Evolutionary conservation across 2,113 vertebrate species (phyloP).

Genomic region (human): GRCh38 chr6:168312501-168313000

Average conservation of each 20-base stretch:
- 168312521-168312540: neutral
- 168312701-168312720: neutral
- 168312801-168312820: rapidly evolving
- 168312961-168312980: neutral
- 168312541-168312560: rapidly evolving
- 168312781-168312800: neutral
- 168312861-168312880: rapidly evolving
- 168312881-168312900: rapidly evolving
- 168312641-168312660: neutral
- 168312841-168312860: rapidly evolving
- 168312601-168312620: neutral
- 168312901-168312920: rapidly evolving
- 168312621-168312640: no score
- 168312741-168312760: neutral
- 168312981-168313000: neutral
- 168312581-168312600: no score
- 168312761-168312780: neutral
- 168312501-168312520: no score
- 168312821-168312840: no score
- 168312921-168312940: rapidly evolving
- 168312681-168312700: neutral
- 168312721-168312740: neutral
- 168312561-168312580: no score
- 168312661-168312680: neutral
- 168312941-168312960: rapidly evolving